Evolutionary conservation across 2,888 invertebrate species (phyloP), one percentile per base, ranked within the genome.

Genomic region (Acronicta aceris): DNA sequence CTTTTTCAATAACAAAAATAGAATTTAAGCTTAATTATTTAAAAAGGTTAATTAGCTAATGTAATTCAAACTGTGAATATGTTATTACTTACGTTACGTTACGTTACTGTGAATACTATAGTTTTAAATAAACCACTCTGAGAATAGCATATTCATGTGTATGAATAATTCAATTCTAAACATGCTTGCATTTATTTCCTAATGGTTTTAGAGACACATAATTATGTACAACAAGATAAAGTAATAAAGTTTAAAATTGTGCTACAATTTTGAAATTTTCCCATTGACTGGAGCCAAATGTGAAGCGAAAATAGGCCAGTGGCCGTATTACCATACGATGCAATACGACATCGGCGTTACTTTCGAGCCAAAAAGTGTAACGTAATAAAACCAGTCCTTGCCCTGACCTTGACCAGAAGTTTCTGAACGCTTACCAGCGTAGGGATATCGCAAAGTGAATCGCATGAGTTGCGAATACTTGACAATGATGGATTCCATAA

Each of bases 391-490:
- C 45, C 16, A 38, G 64, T 71, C 69, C 76, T 76, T 69, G 80
- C n/a, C 67, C 70, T 45, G 66, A 51, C 81, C 80, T 80, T 79
- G 81, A 64, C 81, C 78, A 57, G 46, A 69, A 66, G 45, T 49
- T 70, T 64, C 54, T 50, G 58, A 70, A 63, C 62, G 61, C 53
- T 41, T 66, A 59, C 49, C 52, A 63, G 55, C 51, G 25, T 58
- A 54, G 3, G 5, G 40, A 47, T 53, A 56, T 52, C 45, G 40
- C 27, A 41, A 48, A 52, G 43, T 51, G 27, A 33, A 49, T 57
- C 21, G 46, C 59, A 64, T 71, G 68, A 66, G 48, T 56, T 60
- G 53, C 56, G 49, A 45, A 52, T 52, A 59, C 27, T 41, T 13
- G 16, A 42, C 25, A 38, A 30, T 64, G 48, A 64, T 61, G 38